Conservation (phyloP, 2,888 invertebrate genomes). For the Bedellia somnulentella region DNA sequence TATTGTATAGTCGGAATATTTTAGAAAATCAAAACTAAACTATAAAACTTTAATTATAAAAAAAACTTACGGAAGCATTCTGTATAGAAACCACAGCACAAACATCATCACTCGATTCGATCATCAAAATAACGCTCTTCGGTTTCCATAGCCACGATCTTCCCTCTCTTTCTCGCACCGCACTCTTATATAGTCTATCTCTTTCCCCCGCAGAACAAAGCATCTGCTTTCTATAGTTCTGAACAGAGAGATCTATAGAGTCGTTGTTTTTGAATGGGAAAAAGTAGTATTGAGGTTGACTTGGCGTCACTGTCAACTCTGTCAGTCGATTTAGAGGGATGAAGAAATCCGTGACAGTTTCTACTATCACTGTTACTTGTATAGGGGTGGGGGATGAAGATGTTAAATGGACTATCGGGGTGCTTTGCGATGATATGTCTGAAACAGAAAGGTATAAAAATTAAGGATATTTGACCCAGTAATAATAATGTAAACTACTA, state of each 20-base stretch:
- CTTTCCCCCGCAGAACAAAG: too few relatives aligned
- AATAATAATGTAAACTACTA: too few relatives aligned
- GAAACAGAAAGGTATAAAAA: slow-evolving; percentile 18
- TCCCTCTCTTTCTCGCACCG: slow-evolving; percentile 8
- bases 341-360: slow-evolving; percentile 63
- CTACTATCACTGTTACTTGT: slow-evolving; percentile 61
- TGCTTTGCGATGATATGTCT: slow-evolving; percentile 39
- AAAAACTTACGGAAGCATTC: slow-evolving; percentile 65
- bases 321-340: slow-evolving; percentile 39
- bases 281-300: slow-evolving; percentile 54
- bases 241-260: slow-evolving; percentile 22
- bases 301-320: slow-evolving; percentile 41
- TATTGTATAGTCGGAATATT: too few relatives aligned
- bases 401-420: slow-evolving; percentile 69
- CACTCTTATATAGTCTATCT: background rate
- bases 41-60: too few relatives aligned
- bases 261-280: slow-evolving; percentile 49
- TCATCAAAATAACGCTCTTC: slow-evolving; percentile 62
- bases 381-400: slow-evolving; percentile 64
- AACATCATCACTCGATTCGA: slow-evolving; percentile 65
- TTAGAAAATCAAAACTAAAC: too few relatives aligned
- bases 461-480: too few relatives aligned
- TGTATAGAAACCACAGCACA: slow-evolving; percentile 83
- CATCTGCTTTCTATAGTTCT: slow-evolving; percentile 12
- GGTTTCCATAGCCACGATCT: slow-evolving; percentile 34